Base-by-base conservation (phyloP, 2,888 invertebrate genomes). In the Julus scandinavius region DNA sequence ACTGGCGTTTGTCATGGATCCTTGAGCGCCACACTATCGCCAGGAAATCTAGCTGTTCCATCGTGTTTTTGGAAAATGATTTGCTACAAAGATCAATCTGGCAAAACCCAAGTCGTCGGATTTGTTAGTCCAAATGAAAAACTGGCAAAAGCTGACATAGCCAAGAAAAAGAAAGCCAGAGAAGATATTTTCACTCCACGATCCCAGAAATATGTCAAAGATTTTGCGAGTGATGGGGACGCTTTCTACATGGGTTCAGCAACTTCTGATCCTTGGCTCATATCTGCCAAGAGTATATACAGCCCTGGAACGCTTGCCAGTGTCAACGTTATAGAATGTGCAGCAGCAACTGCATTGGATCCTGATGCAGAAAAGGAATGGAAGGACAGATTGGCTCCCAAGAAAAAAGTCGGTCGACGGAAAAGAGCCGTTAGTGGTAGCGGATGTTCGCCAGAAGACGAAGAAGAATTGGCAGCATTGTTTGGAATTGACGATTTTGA, bases 31-130 rank as follows among this genome's bases (percentile, higher is more conserved):
- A 38, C 11, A 2, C 80, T 15, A 5, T 9, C 72, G 11, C 72
- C 72, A 7, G 80, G 80, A 29, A 80, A 38, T 29, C 5, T 80
- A 38, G 38, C 13, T 15, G 38, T 80, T 29, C 80, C 80, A 38
- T 80, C 80, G 38, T 80, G 80, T 40, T 80, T 80, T 29, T 80
- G 80, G 80, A 80, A 80, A 29, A 80, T 80, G 80, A 0, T 80
- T 3, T 80, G 80, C 80, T 80, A 80, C 80, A 38, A 38, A 38
- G 80, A 80, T 38, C 11, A 11, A 2, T 38, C 80, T 3, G 38
- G 29, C 38, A 80, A 80, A 38, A 29, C 29, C 13, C 38, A 38
- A 38, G 80, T 80, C 9, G 80, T 80, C 38, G 80, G 80, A 80
- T 80, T 80, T 15, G 5, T 40, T 4, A 38, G 38, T 29, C 15